A percentile compares a stretch with the other conserved stretches of the same genome.
Evolutionary conservation across 2,113 vertebrate genomes (phyloP).

Genomic region (Indicator maculatus): DNA sequence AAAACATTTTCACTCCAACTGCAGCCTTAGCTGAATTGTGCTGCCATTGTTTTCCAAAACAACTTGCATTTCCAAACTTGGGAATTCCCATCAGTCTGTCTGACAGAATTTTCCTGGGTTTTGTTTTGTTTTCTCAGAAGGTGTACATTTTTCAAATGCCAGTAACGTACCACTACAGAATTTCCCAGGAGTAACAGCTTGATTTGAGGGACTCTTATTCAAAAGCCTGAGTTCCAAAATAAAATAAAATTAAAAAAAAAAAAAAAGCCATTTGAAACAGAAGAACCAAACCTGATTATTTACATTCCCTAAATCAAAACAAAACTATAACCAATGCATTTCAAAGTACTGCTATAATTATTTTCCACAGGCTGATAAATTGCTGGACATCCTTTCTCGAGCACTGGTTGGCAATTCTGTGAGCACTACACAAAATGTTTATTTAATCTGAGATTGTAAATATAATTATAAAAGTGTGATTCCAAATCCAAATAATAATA

Average conservation of each 20-base stretch:
- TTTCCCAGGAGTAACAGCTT: conserved; percentile 83
- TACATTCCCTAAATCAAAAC: conserved; percentile 63
- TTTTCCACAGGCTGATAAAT: conserved; percentile 48
- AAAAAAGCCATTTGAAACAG: conserved; percentile 37
- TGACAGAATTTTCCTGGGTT: conserved; percentile 84
- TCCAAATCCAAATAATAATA: background rate
- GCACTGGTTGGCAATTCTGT: conserved; percentile 42
- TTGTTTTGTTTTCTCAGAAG: conserved; percentile 76
- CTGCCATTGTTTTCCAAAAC: conserved; percentile 64
- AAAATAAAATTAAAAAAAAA: too few species aligned
- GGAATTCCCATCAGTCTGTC: conserved; percentile 85
- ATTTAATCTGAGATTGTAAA: conserved; percentile 27
- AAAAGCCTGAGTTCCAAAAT: conserved; percentile 60
- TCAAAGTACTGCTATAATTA: conserved; percentile 63
- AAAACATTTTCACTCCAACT: conserved; percentile 43
- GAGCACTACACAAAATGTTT: conserved; percentile 52
- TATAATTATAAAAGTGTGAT: conserved; percentile 40
- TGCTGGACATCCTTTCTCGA: conserved; percentile 56
- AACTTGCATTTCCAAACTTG: conserved; percentile 72
- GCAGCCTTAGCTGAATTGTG: conserved; percentile 54
- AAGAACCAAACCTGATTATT: conserved; percentile 62
- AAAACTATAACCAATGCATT: conserved; percentile 41
- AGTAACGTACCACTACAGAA: conserved; percentile 77
- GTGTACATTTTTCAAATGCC: conserved; percentile 83
- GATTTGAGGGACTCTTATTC: conserved; percentile 64